Base-by-base conservation (phyloP, 2,113 vertebrate species). In the Columba livia region DNA sequence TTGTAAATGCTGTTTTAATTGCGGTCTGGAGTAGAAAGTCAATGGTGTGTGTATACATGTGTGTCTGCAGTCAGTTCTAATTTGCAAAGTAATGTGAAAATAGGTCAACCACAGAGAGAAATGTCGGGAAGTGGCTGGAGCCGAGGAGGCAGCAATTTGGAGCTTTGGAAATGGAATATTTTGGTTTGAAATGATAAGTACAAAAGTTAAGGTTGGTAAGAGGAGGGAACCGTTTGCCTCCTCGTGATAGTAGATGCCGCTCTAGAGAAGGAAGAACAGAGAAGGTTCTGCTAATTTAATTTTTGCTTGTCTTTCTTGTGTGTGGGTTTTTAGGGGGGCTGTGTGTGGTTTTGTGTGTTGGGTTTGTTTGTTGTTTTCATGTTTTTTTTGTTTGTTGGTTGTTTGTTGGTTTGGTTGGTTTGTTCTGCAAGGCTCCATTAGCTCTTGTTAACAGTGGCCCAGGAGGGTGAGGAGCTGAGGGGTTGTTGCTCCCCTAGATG, bases 31-130 rank as follows among this genome's bases (percentile, higher is more conserved):
- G 88, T 88, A 65, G 90, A 75, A 95, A 96, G 83, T 79, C 96
- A 95, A 75, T 96, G 93, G 90, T 95, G 93, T 96, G 90, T 90
- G 23, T 64, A 86, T 92, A 89, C 90, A 90, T 96, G 74, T 60
- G 79, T 95, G 96, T 92, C 93, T 96, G 90, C 90, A 95, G 94
- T 97, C 92, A 87, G 92, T 96, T 96, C 83, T 96, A 31, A 95
- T 96, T 97, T 96, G 90, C 85, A 79, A 83, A 97, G 83, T 75
- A 92, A 88, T 79, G 83, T 95, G 94, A 79, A 96, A 96, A 96
- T 96, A 95, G 96, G 96, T 96, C 96, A 96, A 65, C 65, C 85
- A 93, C 77, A 12, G 79, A 94, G 79, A 91, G 53, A 34, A 92
- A 70, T 25, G 77, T 38, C 90, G 79, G 73, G 83, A 81, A 96